phyloP scores from a whole-genome alignment of 1,140 invertebrate genomes.

The Ceratina calcarata region DNA sequence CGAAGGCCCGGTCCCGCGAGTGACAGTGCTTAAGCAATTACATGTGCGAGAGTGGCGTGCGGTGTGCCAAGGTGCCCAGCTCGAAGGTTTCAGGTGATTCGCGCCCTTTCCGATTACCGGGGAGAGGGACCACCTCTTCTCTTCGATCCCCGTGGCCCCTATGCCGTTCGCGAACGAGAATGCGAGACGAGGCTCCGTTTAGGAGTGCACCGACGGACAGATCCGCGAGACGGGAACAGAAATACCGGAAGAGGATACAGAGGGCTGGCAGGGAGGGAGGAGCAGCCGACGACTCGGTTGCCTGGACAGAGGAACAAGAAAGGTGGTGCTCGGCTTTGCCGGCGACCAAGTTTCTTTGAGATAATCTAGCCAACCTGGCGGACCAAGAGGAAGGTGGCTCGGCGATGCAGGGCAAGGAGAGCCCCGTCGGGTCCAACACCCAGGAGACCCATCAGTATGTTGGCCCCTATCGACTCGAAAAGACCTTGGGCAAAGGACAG shows the following conservation, averaged over 20 bases:
- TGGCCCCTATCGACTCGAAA: conserved; percentile 98
- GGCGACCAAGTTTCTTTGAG: conserved; percentile 21
- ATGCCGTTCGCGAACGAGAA: conserved; percentile 10
- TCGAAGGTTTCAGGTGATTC: conserved; percentile 5
- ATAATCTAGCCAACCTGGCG: conserved; percentile 67
- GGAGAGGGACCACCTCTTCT: neutral
- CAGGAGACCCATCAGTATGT: conserved; percentile 95
- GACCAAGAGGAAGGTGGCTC: conserved; percentile 63
- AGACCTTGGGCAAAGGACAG: conserved; percentile 99
- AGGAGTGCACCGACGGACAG: conserved; percentile 32
- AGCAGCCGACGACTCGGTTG: neutral
- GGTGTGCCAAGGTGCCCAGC: neutral
- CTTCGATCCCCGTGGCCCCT: neutral
- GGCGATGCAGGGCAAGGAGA: conserved; percentile 76
- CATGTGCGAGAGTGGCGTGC: neutral
- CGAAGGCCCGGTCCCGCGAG: conserved; percentile 64
- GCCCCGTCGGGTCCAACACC: conserved; percentile 79
- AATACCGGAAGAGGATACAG: neutral
- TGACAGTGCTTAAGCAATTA: conserved; percentile 52
- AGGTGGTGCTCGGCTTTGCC: neutral
- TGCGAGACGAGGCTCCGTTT: neutral
- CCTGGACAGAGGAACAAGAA: neutral
- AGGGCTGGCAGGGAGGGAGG: neutral
- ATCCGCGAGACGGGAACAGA: neutral
- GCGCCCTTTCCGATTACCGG: no score